phyloP scores from a whole-genome alignment of 2,113 vertebrate species.

The Desmodus rotundus region DNA sequence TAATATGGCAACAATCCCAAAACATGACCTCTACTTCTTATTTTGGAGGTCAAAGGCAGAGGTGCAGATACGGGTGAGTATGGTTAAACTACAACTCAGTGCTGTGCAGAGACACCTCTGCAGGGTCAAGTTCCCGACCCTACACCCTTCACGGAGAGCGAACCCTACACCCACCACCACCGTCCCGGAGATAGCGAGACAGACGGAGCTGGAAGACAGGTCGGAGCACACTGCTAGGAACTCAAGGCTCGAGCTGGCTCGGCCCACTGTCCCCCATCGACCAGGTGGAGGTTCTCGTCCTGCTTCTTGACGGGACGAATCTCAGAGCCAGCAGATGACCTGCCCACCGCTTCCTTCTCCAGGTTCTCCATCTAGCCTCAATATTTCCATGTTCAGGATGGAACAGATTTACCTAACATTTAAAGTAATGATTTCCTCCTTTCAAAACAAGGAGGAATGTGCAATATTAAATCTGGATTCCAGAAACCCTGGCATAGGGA shows the following conservation, averaged over 20 bases:
- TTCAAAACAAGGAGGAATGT: not conserved
- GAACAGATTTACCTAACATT: not conserved
- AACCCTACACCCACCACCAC: fast-evolving
- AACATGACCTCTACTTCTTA: not conserved
- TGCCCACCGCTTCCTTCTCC: not conserved
- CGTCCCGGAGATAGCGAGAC: not conserved
- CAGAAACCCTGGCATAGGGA: conserved; percentile 28
- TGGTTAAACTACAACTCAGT: not conserved
- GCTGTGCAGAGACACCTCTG: not conserved
- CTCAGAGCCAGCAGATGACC: not conserved
- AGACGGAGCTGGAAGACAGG: not conserved
- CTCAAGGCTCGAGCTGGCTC: not conserved
- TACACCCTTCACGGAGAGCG: not conserved
- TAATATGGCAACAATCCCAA: not conserved
- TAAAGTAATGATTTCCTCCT: conserved; percentile 12
- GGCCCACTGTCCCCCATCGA: fast-evolving
- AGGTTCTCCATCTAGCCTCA: not conserved
- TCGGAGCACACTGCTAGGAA: not conserved
- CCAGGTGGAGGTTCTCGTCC: not conserved
- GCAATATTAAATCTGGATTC: conserved; percentile 28
- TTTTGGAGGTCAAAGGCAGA: not conserved
- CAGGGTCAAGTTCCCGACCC: not conserved
- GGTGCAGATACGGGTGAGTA: not conserved
- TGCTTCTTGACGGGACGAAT: not conserved
- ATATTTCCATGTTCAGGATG: not conserved